These are phyloP conservation scores for Epinephelus cyanopodus DNA, from an alignment of 2,113 vertebrate species.

Conservation along the genomic window DNA sequence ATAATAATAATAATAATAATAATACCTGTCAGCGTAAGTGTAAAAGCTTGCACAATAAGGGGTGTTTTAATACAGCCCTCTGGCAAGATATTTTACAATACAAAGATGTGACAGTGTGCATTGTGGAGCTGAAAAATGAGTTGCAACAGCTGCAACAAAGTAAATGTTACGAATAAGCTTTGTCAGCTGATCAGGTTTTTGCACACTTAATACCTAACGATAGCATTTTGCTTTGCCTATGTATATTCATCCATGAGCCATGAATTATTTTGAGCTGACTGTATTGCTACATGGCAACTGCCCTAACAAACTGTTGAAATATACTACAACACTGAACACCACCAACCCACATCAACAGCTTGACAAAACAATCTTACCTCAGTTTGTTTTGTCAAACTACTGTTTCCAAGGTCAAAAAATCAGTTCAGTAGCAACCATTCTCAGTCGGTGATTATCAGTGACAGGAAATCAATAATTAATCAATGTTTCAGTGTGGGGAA, in stretches of 20 bases:
- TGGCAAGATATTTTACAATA: background rate
- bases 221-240: background rate
- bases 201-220: background rate
- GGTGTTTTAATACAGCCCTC: background rate
- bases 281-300: background rate
- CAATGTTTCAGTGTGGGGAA: background rate
- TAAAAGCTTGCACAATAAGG: background rate
- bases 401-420: background rate
- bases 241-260: background rate
- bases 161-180: background rate
- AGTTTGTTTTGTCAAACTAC: background rate
- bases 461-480: conserved; percentile 16
- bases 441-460: background rate
- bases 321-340: background rate
- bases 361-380: background rate
- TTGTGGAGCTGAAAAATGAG: background rate
- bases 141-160: background rate
- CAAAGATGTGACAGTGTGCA: background rate
- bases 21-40: no score
- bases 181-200: background rate
- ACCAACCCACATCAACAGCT: no score
- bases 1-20: background rate
- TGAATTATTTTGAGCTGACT: background rate
- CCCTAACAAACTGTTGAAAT: background rate
- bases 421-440: background rate